phyloP scores from a whole-genome alignment of 2,113 vertebrate species.

The Cottus gobio region DNA sequence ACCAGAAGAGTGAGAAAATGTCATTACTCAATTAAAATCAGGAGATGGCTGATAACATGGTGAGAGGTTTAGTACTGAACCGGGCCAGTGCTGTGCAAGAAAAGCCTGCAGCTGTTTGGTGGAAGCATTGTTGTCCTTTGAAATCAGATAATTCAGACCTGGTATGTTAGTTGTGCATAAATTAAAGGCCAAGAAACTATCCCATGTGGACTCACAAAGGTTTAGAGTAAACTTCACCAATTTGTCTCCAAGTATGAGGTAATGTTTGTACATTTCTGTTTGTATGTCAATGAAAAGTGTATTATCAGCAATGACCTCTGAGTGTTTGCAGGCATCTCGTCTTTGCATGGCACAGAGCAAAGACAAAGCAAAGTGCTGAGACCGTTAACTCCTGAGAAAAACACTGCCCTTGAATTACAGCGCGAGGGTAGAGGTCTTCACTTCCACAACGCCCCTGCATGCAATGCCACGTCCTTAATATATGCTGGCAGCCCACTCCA shows the following conservation, averaged over 20 bases:
- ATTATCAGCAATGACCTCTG: background rate
- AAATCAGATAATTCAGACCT: background rate
- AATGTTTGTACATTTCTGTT: background rate
- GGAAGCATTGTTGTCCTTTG: background rate
- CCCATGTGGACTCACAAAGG: background rate
- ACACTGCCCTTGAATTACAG: conserved; percentile 8
- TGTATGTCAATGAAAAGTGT: background rate
- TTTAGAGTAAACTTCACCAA: background rate
- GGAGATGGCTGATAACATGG: conserved; percentile 62
- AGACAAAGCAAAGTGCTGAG: conserved; percentile 11
- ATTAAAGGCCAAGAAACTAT: background rate
- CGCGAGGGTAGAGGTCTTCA: background rate
- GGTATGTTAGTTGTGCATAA: background rate
- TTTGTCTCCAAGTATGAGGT: background rate
- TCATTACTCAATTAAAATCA: conserved; percentile 60
- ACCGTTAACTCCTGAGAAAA: background rate
- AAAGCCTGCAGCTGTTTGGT: conserved; percentile 48
- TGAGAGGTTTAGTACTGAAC: conserved; percentile 53
- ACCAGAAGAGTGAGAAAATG: conserved; percentile 60
- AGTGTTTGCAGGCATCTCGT: conserved; percentile 19
- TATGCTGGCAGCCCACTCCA: conserved; percentile 47
- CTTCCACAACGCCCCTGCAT: conserved; percentile 49
- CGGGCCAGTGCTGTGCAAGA: conserved; percentile 46
- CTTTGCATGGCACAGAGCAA: conserved; percentile 9
- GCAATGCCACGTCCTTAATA: conserved; percentile 43